phyloP scores from a whole-genome alignment of 2,797 vertebrate genomes.

The Xenopus petersii region DNA sequence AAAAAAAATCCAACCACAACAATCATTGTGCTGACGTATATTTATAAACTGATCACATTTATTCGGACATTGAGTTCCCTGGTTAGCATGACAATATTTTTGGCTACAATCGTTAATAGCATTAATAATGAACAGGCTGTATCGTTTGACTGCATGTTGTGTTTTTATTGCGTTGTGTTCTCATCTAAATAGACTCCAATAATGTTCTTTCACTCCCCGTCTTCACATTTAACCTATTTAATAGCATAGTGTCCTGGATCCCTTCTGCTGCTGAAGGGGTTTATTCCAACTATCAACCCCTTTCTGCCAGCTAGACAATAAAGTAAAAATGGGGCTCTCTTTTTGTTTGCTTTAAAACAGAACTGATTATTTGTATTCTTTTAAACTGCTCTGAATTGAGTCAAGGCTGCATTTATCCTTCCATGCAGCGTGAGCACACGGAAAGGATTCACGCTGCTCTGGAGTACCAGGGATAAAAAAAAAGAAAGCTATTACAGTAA shows the following conservation, averaged over 20 bases:
- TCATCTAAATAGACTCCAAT: constrained; percentile 26
- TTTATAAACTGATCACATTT: not conserved
- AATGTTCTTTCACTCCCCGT: constrained; percentile 25
- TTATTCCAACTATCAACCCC: constrained; percentile 36
- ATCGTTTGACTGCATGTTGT: constrained; percentile 30
- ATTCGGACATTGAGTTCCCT: not conserved
- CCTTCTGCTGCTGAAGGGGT: constrained; percentile 22
- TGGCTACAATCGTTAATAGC: not conserved
- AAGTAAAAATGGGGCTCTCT: constrained; percentile 38
- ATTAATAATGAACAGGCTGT: constrained; percentile 5
- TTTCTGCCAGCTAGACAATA: constrained; percentile 45
- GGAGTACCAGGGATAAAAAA: constrained; percentile 50
- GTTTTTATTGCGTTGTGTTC: constrained; percentile 33
- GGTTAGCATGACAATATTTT: constrained; percentile 1
- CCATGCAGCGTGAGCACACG: constrained; percentile 48
- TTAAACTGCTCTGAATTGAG: constrained; percentile 46
- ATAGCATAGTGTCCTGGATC: constrained; percentile 28
- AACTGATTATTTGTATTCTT: constrained; percentile 37
- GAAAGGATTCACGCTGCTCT: constrained; percentile 45
- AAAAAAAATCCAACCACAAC: not conserved
- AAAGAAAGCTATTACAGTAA: constrained; percentile 58
- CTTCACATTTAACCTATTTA: constrained; percentile 44
- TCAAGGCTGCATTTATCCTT: constrained; percentile 50
- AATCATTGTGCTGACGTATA: not conserved
- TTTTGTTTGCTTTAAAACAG: constrained; percentile 47